Evolutionary conservation across 2,797 vertebrate genomes (phyloP).

Genomic region (Malurus leucopterus): DNA sequence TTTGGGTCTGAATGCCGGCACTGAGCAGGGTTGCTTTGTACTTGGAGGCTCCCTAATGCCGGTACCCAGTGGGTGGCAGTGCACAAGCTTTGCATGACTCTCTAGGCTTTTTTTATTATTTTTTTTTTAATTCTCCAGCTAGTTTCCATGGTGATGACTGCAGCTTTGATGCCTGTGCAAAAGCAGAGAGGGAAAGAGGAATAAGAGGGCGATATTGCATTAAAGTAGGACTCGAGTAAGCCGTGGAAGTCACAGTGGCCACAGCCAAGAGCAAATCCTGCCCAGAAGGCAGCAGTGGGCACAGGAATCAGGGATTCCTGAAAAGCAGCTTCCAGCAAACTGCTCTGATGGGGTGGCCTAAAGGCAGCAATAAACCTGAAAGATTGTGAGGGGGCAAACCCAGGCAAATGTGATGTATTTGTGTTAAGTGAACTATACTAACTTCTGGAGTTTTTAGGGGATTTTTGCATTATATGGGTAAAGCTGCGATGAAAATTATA

Average conservation of each 20-base stretch:
- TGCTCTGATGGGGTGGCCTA: neutral
- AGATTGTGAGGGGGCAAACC: neutral
- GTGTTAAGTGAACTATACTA: neutral
- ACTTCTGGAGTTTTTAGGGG: neutral
- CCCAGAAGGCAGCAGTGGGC: neutral
- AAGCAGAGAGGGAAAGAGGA: slow-evolving; percentile 25
- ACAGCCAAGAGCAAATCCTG: neutral
- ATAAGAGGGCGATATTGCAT: slow-evolving; percentile 55
- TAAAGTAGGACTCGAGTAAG: neutral
- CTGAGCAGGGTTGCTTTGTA: neutral
- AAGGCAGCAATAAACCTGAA: neutral
- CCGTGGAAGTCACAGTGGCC: neutral
- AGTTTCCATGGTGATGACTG: slow-evolving; percentile 79
- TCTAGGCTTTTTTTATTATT: neutral
- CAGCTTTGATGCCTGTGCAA: slow-evolving; percentile 61
- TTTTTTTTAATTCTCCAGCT: slow-evolving; percentile 33
- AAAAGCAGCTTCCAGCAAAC: neutral
- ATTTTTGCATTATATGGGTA: neutral
- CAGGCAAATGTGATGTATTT: neutral
- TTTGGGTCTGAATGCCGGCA: neutral
- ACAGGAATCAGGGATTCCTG: neutral
- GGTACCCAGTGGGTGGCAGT: slow-evolving; percentile 68
- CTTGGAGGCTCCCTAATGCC: slow-evolving; percentile 23
- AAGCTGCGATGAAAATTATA: neutral
- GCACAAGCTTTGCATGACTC: slow-evolving; percentile 51